phyloP scores from a whole-genome alignment of 2,797 vertebrate species.

The Melanotaenia boesemani region DNA sequence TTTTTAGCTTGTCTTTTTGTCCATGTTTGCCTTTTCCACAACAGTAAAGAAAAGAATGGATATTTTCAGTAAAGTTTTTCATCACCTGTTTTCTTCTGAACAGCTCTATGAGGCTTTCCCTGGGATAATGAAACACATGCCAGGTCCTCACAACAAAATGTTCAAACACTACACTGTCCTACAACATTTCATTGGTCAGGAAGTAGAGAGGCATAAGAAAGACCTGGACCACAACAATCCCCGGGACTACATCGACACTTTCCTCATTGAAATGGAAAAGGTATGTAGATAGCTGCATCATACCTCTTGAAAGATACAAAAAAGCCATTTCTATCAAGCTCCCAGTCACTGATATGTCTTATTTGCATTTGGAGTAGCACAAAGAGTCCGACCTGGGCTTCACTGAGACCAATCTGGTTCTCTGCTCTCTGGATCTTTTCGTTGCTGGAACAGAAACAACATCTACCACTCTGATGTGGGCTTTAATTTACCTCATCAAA shows the following conservation, averaged over 20 bases:
- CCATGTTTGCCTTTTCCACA: no score
- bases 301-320: not conserved
- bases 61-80: not conserved
- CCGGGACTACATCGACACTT: slow-evolving; percentile 82
- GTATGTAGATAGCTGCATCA: not conserved
- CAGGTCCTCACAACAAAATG: slow-evolving; percentile 79
- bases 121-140: slow-evolving; percentile 75
- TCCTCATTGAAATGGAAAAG: slow-evolving; percentile 79
- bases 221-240: slow-evolving; percentile 79
- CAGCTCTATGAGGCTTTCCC: slow-evolving; percentile 81
- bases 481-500: slow-evolving; percentile 81
- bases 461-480: slow-evolving; percentile 85
- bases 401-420: slow-evolving; percentile 77
- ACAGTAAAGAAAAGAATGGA: no score
- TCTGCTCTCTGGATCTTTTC: slow-evolving; percentile 83
- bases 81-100: slow-evolving; percentile 12
- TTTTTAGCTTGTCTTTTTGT: no score
- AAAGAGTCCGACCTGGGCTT: slow-evolving; percentile 68
- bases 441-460: slow-evolving; percentile 88
- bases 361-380: not conserved
- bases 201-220: slow-evolving; percentile 78
- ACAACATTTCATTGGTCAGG: slow-evolving; percentile 68
- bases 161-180: slow-evolving; percentile 61
- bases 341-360: not conserved
- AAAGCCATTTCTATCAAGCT: not conserved